Evolutionary conservation across 2,113 vertebrate genomes (phyloP).

Genomic region (Melanerpes formicivorus): DNA sequence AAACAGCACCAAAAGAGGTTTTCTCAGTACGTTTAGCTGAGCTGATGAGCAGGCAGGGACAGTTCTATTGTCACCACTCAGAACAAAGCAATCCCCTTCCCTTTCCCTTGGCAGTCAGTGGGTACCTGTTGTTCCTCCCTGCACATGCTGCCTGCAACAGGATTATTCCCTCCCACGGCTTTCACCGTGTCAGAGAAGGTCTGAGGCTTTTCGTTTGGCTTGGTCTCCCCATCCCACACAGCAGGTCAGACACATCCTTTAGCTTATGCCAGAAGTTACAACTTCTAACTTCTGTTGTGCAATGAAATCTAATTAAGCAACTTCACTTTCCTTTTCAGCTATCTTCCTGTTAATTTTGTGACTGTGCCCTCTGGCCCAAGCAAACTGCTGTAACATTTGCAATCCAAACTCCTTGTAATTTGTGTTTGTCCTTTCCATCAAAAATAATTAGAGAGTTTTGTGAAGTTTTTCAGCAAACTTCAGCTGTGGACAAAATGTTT

Average conservation of each 20-base stretch:
- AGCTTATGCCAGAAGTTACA: constrained; percentile 8
- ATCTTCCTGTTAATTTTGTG: constrained; percentile 39
- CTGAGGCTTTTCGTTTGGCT: constrained; percentile 18
- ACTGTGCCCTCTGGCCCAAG: constrained; percentile 33
- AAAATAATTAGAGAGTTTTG: constrained; percentile 42
- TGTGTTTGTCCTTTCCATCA: constrained; percentile 10
- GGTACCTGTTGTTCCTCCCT: not conserved
- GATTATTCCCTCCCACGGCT: constrained; percentile 29
- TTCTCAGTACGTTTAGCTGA: not conserved
- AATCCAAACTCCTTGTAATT: not conserved
- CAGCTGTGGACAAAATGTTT: not conserved
- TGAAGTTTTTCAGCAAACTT: constrained; percentile 6
- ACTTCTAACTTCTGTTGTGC: constrained; percentile 2
- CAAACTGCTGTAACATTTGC: constrained; percentile 50
- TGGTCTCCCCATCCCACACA: constrained; percentile 31
- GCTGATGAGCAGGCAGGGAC: not conserved
- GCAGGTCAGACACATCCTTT: not conserved
- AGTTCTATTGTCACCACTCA: not conserved
- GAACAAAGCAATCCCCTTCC: not conserved
- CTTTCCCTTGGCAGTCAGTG: not conserved
- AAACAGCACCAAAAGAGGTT: not conserved
- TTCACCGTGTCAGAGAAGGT: constrained; percentile 24
- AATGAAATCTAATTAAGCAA: constrained; percentile 40
- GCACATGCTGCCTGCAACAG: not conserved
- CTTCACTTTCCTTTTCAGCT: constrained; percentile 32